Evolutionary conservation across 2,888 invertebrate genomes (phyloP).

Genomic region (Endomychus coccineus): DNA sequence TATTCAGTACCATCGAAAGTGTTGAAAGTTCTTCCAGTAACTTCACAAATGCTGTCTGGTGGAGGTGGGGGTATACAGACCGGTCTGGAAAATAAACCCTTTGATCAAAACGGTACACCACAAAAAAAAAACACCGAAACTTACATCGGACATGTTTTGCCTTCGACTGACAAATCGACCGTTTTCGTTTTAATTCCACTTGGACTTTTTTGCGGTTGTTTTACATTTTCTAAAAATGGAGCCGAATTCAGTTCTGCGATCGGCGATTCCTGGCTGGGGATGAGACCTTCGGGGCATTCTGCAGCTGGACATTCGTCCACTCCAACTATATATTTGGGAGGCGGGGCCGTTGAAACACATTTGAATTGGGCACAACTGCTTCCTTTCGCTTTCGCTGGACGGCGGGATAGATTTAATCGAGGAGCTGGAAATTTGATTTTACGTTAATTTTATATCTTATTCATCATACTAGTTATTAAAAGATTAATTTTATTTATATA

Average conservation of each 20-base stretch:
- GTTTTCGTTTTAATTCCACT: too few relatives aligned
- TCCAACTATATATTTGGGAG: slow-evolving; percentile 29
- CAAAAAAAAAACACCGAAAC: slow-evolving; percentile 1
- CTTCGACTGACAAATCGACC: slow-evolving; percentile 9
- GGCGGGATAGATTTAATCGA: slow-evolving; percentile 31
- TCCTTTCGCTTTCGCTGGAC: slow-evolving; percentile 31
- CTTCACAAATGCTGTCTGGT: slow-evolving; percentile 58
- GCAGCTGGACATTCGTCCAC: slow-evolving; percentile 16
- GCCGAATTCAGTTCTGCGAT: neutral
- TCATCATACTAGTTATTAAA: too few relatives aligned
- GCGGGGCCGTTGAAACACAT: slow-evolving; percentile 48
- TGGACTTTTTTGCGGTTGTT: neutral
- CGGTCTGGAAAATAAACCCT: slow-evolving; percentile 47
- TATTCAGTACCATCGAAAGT: slow-evolving; percentile 75
- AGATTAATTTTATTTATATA: too few relatives aligned
- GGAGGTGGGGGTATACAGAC: slow-evolving; percentile 57
- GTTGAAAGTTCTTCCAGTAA: slow-evolving; percentile 68
- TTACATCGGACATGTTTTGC: slow-evolving; percentile 11
- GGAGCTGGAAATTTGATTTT: slow-evolving; percentile 9
- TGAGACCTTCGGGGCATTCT: slow-evolving; percentile 25
- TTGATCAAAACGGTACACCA: neutral
- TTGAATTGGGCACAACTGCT: slow-evolving; percentile 51
- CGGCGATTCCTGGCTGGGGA: too few relatives aligned
- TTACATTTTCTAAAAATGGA: neutral
- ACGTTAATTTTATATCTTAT: too few relatives aligned